Evolutionary conservation across 2,888 invertebrate genomes (phyloP), one percentile per base, ranked within the genome.

Genomic region (Merodon equestris): DNA sequence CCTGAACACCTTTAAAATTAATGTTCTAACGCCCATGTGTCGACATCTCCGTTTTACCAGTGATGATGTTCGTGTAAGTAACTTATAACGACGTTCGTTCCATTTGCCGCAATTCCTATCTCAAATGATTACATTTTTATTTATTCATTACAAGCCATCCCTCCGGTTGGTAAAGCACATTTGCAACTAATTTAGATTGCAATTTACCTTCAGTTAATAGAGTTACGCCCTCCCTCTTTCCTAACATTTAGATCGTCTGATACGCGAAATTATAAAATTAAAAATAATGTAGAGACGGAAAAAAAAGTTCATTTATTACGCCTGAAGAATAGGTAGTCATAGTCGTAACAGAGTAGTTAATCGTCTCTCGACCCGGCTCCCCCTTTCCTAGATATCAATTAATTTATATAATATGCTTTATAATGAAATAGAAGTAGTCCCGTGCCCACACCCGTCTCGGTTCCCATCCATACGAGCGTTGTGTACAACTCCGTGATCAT

Each of bases 121-220:
- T 13, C 27, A 14, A 40, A 40, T 9, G 10, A n/a, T 40, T 45
- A 47, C 7, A 47, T 45, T 71, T 60, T 56, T 70, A 56, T 60
- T 50, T 56, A 66, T 76, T 18, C 60, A 71, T 56, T 38, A 15
- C 19, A 66, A 66, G 58, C 27, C 40, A 17, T 48, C 40, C 10
- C 13, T 27, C 10, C 27, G 15, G 44, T 17, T 36, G 15, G 61
- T 44, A 57, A 61, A 50, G 77, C 63, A 73, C 63, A 77, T 73
- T 77, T 77, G 73, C 73, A 77, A 77, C 73, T 77, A 73, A 77
- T 77, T 77, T 73, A 73, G 77, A 73, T 77, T 77, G 53, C 47
- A 67, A 77, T 77, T 73, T 73, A 68, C 47, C 63, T 63, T 45
- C 36, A 73, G 67, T 77, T 73, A 77, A 77, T 77, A 51, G 67